A percentile compares a stretch with the other conserved stretches of the same genome.
phyloP scores from a whole-genome alignment of 2,113 vertebrate species.

The Gallinago jamesoni region DNA sequence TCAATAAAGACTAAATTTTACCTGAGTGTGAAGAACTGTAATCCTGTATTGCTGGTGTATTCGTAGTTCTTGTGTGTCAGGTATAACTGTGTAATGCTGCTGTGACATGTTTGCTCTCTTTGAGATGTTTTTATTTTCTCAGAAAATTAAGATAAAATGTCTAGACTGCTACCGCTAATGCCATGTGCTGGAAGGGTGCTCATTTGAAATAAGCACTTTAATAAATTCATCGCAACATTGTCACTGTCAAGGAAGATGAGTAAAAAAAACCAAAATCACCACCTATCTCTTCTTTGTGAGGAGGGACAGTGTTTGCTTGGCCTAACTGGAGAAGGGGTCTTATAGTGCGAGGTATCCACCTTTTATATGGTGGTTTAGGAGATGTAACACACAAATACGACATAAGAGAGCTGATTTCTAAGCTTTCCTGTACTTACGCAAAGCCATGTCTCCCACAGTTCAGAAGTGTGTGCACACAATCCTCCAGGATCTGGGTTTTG shows the following conservation, averaged over 20 bases:
- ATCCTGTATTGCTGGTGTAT: not conserved
- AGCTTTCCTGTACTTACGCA: not conserved
- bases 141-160: not conserved
- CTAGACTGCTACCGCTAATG: not conserved
- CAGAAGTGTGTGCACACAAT: not conserved
- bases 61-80: not conserved
- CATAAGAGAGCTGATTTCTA: accelerated
- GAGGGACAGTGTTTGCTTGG: accelerated
- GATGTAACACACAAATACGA: accelerated
- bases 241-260: not conserved
- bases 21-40: accelerated
- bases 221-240: not conserved
- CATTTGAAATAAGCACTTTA: not conserved
- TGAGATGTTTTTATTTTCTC: not conserved
- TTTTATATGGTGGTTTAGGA: not conserved
- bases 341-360: not conserved
- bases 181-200: not conserved
- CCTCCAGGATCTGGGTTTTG: not conserved
- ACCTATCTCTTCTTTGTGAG: accelerated
- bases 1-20: not conserved
- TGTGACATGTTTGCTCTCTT: not conserved
- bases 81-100: not conserved
- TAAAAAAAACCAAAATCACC: not conserved
- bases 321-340: accelerated
- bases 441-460: not conserved